These are phyloP conservation scores for Watsonalla cultraria DNA, from an alignment of 2,888 invertebrate species.

Conservation along the genomic window DNA sequence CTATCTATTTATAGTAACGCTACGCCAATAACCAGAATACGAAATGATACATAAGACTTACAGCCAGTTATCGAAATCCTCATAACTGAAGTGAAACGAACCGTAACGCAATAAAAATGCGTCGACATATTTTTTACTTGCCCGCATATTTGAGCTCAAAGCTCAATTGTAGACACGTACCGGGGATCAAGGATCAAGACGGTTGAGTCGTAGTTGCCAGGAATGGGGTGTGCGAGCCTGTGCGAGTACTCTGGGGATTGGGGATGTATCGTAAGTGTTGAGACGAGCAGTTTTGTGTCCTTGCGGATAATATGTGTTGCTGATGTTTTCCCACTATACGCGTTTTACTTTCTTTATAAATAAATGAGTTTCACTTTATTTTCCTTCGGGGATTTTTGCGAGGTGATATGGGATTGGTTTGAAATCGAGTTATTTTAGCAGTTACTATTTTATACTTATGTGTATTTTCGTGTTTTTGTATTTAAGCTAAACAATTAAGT, in stretches of 20 bases:
- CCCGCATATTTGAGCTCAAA: not conserved
- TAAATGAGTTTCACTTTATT: slow-evolving; percentile 2
- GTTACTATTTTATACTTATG: not conserved
- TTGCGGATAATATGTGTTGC: slow-evolving; percentile 37
- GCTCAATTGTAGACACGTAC: slow-evolving; percentile 2
- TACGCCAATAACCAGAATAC: not conserved
- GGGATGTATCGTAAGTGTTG: slow-evolving; percentile 50
- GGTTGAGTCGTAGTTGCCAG: slow-evolving; percentile 36
- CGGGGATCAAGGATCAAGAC: slow-evolving; percentile 41
- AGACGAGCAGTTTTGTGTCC: slow-evolving; percentile 52
- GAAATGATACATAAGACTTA: not conserved
- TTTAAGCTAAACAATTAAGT: too few relatives aligned
- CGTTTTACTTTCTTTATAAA: slow-evolving; percentile 12
- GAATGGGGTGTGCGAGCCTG: slow-evolving; percentile 29
- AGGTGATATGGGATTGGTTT: not conserved
- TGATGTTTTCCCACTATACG: slow-evolving; percentile 26
- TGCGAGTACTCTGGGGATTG: slow-evolving; percentile 34
- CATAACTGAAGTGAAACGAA: not conserved
- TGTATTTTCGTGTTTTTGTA: too few relatives aligned
- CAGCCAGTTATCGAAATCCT: not conserved
- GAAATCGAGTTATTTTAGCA: not conserved
- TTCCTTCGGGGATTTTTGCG: not conserved
- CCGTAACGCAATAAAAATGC: slow-evolving; percentile 1
- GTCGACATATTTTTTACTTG: slow-evolving; percentile 2
- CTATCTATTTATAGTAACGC: not conserved